Evolutionary conservation across 1,140 invertebrate genomes (phyloP), one percentile per base, ranked within the genome.

Genomic region (Apis laboriosa): DNA sequence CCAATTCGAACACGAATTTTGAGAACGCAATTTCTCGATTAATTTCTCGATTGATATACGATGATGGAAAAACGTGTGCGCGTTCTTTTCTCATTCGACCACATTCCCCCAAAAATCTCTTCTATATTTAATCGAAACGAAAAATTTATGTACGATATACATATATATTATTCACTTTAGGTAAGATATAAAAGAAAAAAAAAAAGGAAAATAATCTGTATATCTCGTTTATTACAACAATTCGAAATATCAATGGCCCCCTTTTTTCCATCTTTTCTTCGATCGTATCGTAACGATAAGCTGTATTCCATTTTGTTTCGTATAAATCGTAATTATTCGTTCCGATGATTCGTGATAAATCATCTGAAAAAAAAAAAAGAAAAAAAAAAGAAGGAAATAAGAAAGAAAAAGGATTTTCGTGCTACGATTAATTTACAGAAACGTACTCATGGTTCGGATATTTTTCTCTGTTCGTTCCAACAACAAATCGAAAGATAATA

Each of bases 1-100:
- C 87, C 87, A 87, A 90, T 90, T 90, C 87, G 73, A 81, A 86
- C 83, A 77, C 80, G 77, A 51, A 43, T 66, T 83, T 64, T 86
- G 70, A 43, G 5, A 43, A 43, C 5, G 34, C 34, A 43, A 7
- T 43, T 43, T 43, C 34, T 43, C 34, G 34, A 43, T 43, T 43
- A 43, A 43, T 43, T 7, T 43, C 34, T 84, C 34, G 58, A 15
- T 77, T 78, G 49, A 86, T 55, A 84, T 55, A 84, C 74, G 53
- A 89, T 79, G 87, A 71, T 77, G 80, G 61, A 64, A 58, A n/a
- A 63, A 15, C 13, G 28, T 68, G 58, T 28, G 55, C 68, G 56
- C 24, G 24, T 24, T 24, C 24, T 4, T 1, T 55, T 21, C n/a
- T 53, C 28, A 66, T 19, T n/a, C 53, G 9, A 12, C 8, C 28